Conservation (phyloP, 2,797 vertebrate genomes). For the Emys orbicularis region DNA sequence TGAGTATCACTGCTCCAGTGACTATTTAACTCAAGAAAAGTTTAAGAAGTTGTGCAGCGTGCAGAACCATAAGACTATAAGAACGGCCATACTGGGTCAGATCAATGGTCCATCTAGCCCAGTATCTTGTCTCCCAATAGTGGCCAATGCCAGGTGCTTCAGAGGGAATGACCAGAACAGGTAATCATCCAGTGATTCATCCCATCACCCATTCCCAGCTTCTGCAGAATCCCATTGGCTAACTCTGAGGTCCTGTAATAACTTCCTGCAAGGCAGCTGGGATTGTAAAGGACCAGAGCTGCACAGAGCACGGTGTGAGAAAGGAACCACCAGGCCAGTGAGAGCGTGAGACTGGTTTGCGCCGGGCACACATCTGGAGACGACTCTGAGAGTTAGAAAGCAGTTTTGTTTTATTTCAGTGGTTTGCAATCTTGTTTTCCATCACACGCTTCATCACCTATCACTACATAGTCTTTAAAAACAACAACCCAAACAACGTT, state of each 20-base stretch:
- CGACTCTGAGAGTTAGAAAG: constrained; percentile 13
- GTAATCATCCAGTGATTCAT: no score
- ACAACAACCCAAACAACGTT: not conserved
- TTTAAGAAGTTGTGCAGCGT: not conserved
- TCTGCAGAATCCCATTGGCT: not conserved
- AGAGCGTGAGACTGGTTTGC: not conserved
- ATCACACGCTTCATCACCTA: not conserved
- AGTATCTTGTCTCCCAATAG: no score
- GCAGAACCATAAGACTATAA: not conserved
- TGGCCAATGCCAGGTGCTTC: no score
- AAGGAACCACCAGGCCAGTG: not conserved
- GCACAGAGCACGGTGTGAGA: not conserved
- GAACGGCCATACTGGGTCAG: no score
- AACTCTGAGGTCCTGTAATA: constrained; percentile 18
- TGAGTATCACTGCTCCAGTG: not conserved
- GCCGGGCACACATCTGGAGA: not conserved
- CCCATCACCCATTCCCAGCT: no score
- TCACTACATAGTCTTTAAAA: not conserved
- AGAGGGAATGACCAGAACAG: no score
- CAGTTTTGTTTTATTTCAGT: constrained; percentile 12
- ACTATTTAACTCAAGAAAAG: not conserved
- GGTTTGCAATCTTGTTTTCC: not conserved
- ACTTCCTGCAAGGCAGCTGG: constrained; percentile 5
- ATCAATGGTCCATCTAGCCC: no score
- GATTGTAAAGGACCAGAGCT: not conserved